Conservation (phyloP, 2,888 invertebrate species). For the Octonoba sinensis region DNA sequence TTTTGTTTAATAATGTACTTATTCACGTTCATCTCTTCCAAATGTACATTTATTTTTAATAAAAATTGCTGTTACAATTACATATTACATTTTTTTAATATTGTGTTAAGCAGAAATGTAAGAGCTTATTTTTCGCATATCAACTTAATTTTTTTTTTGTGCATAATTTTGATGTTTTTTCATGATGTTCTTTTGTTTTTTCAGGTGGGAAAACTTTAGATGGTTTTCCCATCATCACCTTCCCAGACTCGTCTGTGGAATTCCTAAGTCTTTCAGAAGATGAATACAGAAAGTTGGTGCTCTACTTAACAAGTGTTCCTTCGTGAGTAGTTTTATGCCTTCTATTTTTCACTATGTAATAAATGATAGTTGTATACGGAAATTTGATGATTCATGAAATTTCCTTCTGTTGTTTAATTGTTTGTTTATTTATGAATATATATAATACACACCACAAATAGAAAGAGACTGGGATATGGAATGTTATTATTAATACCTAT, state of each 20-base stretch:
- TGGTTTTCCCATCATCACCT: slow-evolving; percentile 94
- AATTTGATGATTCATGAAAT: no score
- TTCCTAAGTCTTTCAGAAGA: slow-evolving; percentile 85
- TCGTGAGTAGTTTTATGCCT: slow-evolving; percentile 80
- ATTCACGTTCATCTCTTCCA: background rate
- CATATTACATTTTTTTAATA: no score
- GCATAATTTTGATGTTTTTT: background rate
- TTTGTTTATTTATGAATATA: no score
- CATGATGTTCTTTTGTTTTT: slow-evolving; percentile 58
- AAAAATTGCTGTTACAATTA: no score
- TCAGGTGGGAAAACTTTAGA: slow-evolving; percentile 89
- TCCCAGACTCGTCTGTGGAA: slow-evolving; percentile 86
- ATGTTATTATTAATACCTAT: no score
- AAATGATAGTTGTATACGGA: no score
- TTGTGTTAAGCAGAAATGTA: no score
- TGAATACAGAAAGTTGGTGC: slow-evolving; percentile 90
- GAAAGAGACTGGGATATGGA: no score
- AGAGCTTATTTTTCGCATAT: background rate
- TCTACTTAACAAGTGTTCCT: slow-evolving; percentile 95
- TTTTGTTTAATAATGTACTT: background rate
- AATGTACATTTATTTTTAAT: no score
- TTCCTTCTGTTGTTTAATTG: no score
- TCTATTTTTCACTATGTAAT: background rate
- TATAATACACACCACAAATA: no score
- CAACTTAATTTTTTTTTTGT: background rate